Evolutionary conservation across 1,140 invertebrate genomes (phyloP), one percentile per base, ranked within the genome.

Genomic region (Procambarus clarkii): DNA sequence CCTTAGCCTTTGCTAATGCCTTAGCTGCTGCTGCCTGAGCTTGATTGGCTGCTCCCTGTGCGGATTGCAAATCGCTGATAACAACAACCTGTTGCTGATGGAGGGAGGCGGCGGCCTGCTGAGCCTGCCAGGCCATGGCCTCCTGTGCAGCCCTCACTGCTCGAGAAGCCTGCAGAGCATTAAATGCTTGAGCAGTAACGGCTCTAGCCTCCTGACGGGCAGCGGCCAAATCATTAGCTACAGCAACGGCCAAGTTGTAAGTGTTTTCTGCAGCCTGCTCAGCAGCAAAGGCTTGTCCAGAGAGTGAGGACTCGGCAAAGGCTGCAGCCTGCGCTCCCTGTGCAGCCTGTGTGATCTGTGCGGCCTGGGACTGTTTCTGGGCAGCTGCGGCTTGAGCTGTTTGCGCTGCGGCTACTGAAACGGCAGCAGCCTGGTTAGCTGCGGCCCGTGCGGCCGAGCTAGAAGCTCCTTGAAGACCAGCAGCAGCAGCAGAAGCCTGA

Each of bases 311-410:
- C 80, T 82, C 80, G 34, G 80, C 48, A 45, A 82, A 82, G 54
- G 80, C 80, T 82, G 80, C 80, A 11, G 80, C 80, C 50, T 82
- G 80, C 24, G 80, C 80, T 60, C 80, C 80, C 80, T 82, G 80
- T 21, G 80, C 80, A 58, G 80, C 80, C 50, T 82, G 80, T 54
- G 80, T 82, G 2, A 82, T 21, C 50, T 82, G 80, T 82, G 80
- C 80, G 9, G 80, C 80, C 24, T 82, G 80, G 50, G 80, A 82
- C 80, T 82, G 80, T 50, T 82, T 82, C 50, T 82, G 80, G 21
- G 80, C 80, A 60, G 80, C 80, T 54, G 80, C 80, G 18, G 80
- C 80, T 46, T 82, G 48, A 58, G 80, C 80, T 13, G 80, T 82
- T 45, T 82, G 80, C 11, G 80, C 80, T 60, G 80, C 80, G 15